Evolutionary conservation across 1,140 invertebrate genomes (phyloP), one percentile per base, ranked within the genome.

Genomic region (Araneus ventricosus): DNA sequence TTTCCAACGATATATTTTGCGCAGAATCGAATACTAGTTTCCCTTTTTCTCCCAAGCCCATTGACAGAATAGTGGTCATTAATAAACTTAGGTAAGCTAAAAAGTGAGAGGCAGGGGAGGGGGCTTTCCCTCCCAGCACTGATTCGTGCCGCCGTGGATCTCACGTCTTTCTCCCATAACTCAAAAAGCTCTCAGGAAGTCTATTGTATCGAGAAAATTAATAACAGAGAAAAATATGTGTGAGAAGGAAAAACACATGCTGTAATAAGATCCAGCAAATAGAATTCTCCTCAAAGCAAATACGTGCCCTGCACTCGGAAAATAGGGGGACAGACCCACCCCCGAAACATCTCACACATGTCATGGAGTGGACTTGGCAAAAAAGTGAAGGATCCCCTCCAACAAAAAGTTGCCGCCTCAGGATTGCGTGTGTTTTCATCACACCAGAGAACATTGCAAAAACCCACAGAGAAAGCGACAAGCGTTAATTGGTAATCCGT

Each of bases 181-280:
- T 86, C 84, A 86, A 86, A 86, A 86, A 52, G 80, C 84, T 57
- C 84, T 59, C 84, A 86, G 84, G 84, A 86, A 86, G 84, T 86
- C 84, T 86, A 86, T 86, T 86, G 84, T 59, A 86, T 61, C 30
- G 57, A 27, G 84, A 61, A 86, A 86, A 86, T 86, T 86, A 86
- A 86, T 86, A 86, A 86, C 84, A 34, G 84, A 22, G 27, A 30
- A 57, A 86, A 34, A 75, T 75, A 75, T 75, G 70, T 75, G 70
- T 75, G 45, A 57, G 57, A 24, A 37, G 84, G 57, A 20, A 45
- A 86, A 59, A 86, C 57, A 61, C 41, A 86, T 86, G 84, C 52
- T 30, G 84, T 86, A 86, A 86, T 86, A 86, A 86, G 84, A 75
- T 75, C 70, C 70, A 75, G 70, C 70, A 75, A 75, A 75, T 34